Evolutionary conservation across 1,140 invertebrate genomes (phyloP), one percentile per base, ranked within the genome.

Genomic region (Drosophila nebulosa): DNA sequence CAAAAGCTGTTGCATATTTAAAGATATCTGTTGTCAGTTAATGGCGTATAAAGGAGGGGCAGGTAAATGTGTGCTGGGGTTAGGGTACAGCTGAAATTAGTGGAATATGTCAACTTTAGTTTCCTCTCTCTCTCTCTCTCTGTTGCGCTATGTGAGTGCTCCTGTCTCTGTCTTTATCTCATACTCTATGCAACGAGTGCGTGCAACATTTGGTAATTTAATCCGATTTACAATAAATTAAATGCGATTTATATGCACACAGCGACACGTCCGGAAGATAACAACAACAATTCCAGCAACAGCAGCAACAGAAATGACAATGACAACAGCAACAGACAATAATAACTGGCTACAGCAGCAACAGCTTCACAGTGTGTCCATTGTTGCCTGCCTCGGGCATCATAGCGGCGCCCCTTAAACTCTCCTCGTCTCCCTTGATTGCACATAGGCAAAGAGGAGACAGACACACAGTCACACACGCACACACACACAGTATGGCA

Each of bases 161-260:
- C n/a, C 27, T 16, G 21, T 50, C 50, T 24, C 27, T 57, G 22
- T 39, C 35, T 21, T 16, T 22, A 52, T 56, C 51, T 32, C 36
- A 46, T 56, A 51, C 36, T 67, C 51, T 55, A 62, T 51, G 75
- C 57, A 21, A 6, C 21, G 6, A 32, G 75, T 84, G 81, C 80
- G 80, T 84, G 83, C 70, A 79, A 88, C 83, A 88, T 88, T 88
- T 89, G 80, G 86, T 89, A 89, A 89, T 81, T 79, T 89, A 89
- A 89, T 89, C 86, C 86, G 86, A 85, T 89, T 89, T 89, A 81
- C 86, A 89, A 89, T 89, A 89, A 89, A 89, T 89, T 89, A 89
- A 89, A 89, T 90, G 86, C 86, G 86, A 89, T 89, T 89, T 89
- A 89, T 89, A 81, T 85, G 86, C 78, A 78, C 78, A 90, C 78